Base-by-base conservation (phyloP, 2,888 invertebrate genomes). In the Xestobium rufovillosum region DNA sequence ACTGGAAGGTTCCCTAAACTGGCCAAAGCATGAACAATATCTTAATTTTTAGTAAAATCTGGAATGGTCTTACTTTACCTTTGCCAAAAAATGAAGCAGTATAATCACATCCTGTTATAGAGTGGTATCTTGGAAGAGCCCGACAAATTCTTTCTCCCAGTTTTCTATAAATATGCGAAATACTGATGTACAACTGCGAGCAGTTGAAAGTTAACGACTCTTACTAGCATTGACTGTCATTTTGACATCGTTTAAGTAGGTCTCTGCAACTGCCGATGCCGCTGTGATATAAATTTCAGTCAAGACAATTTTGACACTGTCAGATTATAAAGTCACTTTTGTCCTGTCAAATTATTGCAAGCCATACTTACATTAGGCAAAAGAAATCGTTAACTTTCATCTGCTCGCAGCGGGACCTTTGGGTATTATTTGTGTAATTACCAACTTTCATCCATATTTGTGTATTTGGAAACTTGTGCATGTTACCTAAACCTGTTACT, bases 1-100 rank as follows among this genome's bases (percentile, higher is more conserved):
- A 19, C 23, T 19, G 23, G 6, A 19, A 6, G 6, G 23, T 19
- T 6, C 23, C n/a, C n/a, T 19, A 19, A 19, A n/a, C 23, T 19
- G 23, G 23, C 23, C 23, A 19, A 19, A 19, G 23, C 23, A 19
- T 19, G 23, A 19, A 19, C 23, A 19, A 19, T 19, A 19, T 19
- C 23, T 19, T n/a, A 6, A 19, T 19, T 19, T 19, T 19, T n/a
- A 19, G 23, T n/a, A 19, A 19, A 19, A 19, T 19, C n/a, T 19
- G 6, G 23, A 19, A 19, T 19, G 23, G 23, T n/a, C 23, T 19
- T 19, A 19, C 23, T n/a, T 19, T 19, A n/a, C 23, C 23, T 19
- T 19, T 19, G 23, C 23, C 23, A 19, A 19, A 19, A 19, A 19
- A 19, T 19, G 23, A 19, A 19, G 23, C 23, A 19, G 23, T 19